These are phyloP conservation scores for Chlorops oryzae DNA, from an alignment of 1,140 invertebrate species.

Conservation along the genomic window DNA sequence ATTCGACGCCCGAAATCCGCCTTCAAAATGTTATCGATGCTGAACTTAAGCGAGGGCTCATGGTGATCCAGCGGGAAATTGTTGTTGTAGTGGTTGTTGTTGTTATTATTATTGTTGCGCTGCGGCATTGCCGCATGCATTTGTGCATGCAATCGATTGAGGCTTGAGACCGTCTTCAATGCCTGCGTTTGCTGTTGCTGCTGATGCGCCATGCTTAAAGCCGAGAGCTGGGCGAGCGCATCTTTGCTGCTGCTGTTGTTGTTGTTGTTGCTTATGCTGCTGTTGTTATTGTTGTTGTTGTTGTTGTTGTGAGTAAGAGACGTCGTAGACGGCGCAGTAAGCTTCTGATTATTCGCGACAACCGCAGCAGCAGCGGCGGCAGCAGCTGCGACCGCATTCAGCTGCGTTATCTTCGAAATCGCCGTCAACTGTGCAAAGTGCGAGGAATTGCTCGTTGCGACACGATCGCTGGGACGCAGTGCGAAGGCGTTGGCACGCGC, in stretches of 20 bases:
- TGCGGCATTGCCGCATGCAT: constrained; percentile 20
- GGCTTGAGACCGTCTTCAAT: constrained; percentile 11
- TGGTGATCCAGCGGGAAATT: constrained; percentile 44
- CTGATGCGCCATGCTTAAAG: constrained; percentile 19
- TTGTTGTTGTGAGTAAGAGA: constrained; percentile 14
- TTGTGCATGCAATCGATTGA: constrained; percentile 20
- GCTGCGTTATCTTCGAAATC: constrained; percentile 30
- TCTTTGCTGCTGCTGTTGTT: constrained; percentile 22
- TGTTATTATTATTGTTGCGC: constrained; percentile 13
- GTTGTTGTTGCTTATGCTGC: constrained; percentile 5
- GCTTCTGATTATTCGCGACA: constrained; percentile 12
- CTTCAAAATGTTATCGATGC: constrained; percentile 87
- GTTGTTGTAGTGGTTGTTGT: constrained; percentile 18
- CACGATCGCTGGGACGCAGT: constrained; percentile 12
- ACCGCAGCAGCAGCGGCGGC: constrained; percentile 32
- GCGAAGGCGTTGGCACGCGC: constrained; percentile 33
- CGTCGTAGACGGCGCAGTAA: constrained; percentile 5
- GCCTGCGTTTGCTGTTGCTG: constrained; percentile 12
- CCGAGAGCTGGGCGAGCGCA: constrained; percentile 35
- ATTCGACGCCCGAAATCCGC: constrained; percentile 77
- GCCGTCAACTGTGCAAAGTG: constrained; percentile 22
- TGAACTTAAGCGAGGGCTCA: constrained; percentile 73
- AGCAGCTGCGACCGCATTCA: constrained; percentile 34
- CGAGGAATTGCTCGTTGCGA: too few relatives aligned
- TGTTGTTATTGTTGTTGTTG: constrained; percentile 6